Evolutionary conservation across 2,113 vertebrate genomes (phyloP), one percentile per base, ranked within the genome.

Genomic region (Hippoglossus stenolepis): DNA sequence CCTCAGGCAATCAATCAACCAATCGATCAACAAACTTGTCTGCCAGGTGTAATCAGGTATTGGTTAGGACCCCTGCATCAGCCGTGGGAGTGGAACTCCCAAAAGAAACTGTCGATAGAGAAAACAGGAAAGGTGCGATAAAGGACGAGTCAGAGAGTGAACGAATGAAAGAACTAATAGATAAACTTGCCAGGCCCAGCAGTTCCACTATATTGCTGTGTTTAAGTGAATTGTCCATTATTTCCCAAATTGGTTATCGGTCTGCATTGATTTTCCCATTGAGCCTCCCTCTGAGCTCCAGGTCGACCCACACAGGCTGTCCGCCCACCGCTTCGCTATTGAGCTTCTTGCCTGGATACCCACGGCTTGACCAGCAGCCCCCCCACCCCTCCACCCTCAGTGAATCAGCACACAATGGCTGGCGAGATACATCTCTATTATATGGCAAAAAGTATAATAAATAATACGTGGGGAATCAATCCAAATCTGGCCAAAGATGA

Each of bases 251-350:
- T 89, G 89, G 81, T 91, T 90, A 91, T 90, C 12, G 73, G 90
- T 45, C 83, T 4, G n/a, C 84, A 92, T 90, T 90, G 90, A 92
- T 93, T 92, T 91, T 89, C 80, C 72, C 80, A 86, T 71, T 77
- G 80, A 87, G 83, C 45, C 66, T 89, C 86, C 73, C 83, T 77
- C 70, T 77, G 82, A 84, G 85, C 86, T 79, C 45, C 75, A 63
- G 72, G 73, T 77, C 75, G 63, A 82, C 87, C 74, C 73, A 79
- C 80, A 71, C 76, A 60, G 73, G 80, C 79, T 74, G 74, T 86
- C 85, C 75, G 1, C 82, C 80, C 83, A 87, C 86, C 26, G 79
- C 68, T 75, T 61, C 7, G 64, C 84, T 87, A 83, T 86, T 21
- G 79, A 89, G 83, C 83, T 83, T 43, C 79, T 86, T 68, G 82